These are phyloP conservation scores for Orthosia cruda DNA, from an alignment of 2,888 invertebrate genomes.

Conservation along the genomic window DNA sequence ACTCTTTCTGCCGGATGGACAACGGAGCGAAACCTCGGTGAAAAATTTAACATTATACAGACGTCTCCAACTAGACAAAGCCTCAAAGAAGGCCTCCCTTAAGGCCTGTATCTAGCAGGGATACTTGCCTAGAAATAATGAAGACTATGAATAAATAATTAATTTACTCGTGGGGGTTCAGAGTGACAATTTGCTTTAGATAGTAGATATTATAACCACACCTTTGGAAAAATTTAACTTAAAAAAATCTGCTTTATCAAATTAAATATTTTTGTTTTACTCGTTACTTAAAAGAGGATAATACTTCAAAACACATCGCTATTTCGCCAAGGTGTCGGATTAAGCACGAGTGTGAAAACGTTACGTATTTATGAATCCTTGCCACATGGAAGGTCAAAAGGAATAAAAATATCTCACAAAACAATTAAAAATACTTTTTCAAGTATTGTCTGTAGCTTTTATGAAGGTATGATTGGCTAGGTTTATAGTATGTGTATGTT, in stretches of 20 bases:
- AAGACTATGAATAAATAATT: no score
- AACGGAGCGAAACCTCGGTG: no score
- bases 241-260: neutral
- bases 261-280: neutral
- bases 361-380: conserved; percentile 34
- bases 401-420: conserved; percentile 9
- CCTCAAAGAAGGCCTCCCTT: no score
- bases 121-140: no score
- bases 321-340: conserved; percentile 39
- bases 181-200: no score
- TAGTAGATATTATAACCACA: no score
- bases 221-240: neutral
- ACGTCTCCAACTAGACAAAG: no score
- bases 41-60: no score
- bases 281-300: neutral
- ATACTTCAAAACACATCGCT: neutral
- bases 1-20: no score
- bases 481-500: no score
- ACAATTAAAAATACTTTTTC: conserved; percentile 10
- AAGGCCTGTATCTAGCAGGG: no score
- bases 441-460: neutral
- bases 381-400: conserved; percentile 24
- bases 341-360: conserved; percentile 38
- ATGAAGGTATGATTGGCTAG: neutral
- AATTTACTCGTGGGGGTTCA: no score